phyloP scores from a whole-genome alignment of 1,140 invertebrate genomes.

The Bombus superbus region DNA sequence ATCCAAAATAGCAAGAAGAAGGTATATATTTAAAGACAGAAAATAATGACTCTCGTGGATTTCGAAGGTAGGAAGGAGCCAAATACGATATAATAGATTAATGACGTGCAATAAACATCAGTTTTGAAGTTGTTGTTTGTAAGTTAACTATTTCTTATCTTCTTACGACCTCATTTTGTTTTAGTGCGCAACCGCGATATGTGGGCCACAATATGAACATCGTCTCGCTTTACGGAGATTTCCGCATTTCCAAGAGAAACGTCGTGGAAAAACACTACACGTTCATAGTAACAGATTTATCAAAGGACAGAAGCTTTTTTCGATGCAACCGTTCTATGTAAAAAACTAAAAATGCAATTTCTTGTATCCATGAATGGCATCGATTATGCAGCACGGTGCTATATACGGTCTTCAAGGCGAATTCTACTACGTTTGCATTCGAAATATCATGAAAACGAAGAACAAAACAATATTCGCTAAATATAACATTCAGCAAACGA shows the following conservation, averaged over 20 bases:
- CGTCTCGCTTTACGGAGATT: neutral
- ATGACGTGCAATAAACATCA: conserved; percentile 32
- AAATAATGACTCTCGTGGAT: conserved; percentile 9
- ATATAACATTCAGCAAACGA: neutral
- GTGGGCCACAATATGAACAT: neutral
- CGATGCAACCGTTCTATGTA: neutral
- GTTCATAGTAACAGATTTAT: too few relatives aligned
- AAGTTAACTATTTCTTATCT: conserved; percentile 28
- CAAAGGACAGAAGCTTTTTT: neutral
- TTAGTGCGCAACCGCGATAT: neutral
- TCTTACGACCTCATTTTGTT: conserved; percentile 3
- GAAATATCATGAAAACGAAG: neutral
- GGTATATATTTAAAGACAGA: neutral
- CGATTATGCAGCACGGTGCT: neutral
- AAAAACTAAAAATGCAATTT: neutral
- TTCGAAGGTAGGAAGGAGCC: neutral
- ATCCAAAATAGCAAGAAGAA: neutral
- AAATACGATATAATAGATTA: conserved; percentile 10
- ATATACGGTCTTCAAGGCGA: neutral
- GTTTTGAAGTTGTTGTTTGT: conserved; percentile 18
- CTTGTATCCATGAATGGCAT: neutral
- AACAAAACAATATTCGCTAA: neutral
- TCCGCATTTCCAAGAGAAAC: neutral
- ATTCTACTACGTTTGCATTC: neutral
- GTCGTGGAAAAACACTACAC: neutral